Evolutionary conservation across 2,113 vertebrate species (phyloP), one percentile per base, ranked within the genome.

Genomic region (Amia ocellicauda): DNA sequence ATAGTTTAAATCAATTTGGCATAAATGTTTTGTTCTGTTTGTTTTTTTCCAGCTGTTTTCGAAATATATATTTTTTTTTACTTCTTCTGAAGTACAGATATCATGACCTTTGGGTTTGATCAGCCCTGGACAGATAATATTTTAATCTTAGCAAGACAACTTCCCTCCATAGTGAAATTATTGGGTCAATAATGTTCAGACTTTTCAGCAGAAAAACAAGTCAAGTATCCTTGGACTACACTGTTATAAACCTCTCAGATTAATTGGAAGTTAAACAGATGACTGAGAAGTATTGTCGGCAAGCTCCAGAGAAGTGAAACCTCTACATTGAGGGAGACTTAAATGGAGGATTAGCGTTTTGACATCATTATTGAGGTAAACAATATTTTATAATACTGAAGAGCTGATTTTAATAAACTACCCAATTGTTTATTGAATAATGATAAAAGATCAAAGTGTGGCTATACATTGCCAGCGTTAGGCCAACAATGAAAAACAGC

Each of bases 221-320:
- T 27, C 3, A 43, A 16, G 14, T 19, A 24, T 31, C 20, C 47
- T 36, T 23, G 3, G 60, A 52, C 47, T 36, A 2, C 9, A 22
- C 17, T 47, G 22, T 58, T 16, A 31, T 19, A 57, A 51, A 20
- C 31, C 27, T 58, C 31, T 13, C 14, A 27, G 13, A 58, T 50
- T 49, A 31, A 41, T 36, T 27, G 19, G 43, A 40, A 43, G 27
- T 58, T 58, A 51, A 57, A 58, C 40, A 57, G 54, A 47, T 40
- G 54, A 57, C 42, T 58, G 63, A 41, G 53, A 50, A 42, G 8
- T 26, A 65, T 45, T 3, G 24, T 58, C 8, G 20, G 54, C 3
- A 29, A 28, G 36, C 36, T 56, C 23, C 22, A 14, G 20, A n/a
- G 42, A 11, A 19, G 31, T 41, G 28, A 13, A 20, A 40, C 31